Percentiles rank a stretch among this genome's conserved stretches.
phyloP scores from a whole-genome alignment of 2,113 vertebrate genomes.

The Pseudolaguvia tuberculata region DNA sequence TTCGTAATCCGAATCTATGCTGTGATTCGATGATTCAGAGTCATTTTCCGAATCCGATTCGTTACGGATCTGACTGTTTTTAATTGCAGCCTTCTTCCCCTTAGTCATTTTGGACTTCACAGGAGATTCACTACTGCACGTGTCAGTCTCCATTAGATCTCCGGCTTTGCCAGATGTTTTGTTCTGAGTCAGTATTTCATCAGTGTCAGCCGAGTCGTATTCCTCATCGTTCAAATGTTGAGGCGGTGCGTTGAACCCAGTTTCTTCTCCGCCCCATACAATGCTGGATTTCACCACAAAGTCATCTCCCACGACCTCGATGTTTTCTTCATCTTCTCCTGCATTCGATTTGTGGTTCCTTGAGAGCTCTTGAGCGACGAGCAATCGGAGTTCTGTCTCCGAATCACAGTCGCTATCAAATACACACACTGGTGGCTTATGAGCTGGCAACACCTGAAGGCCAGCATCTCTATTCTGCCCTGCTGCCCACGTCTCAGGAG shows the following conservation, averaged over 20 bases:
- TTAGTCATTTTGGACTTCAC: background rate
- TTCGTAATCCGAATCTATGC: constrained; percentile 73
- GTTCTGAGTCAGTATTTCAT: constrained; percentile 78
- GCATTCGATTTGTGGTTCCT: constrained; percentile 36
- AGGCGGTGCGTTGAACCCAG: constrained; percentile 16
- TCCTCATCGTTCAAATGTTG: constrained; percentile 51
- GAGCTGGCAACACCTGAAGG: background rate
- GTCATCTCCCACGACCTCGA: constrained; percentile 79
- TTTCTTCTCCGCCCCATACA: constrained; percentile 46
- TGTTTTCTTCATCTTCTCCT: constrained; percentile 55
- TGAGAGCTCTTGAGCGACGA: constrained; percentile 59
- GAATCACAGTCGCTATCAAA: constrained; percentile 68
- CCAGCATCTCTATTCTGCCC: background rate
- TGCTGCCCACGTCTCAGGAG: background rate
- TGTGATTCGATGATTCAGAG: constrained; percentile 41
- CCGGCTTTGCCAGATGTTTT: constrained; percentile 50
- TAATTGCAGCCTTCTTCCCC: background rate
- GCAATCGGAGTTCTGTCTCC: constrained; percentile 72
- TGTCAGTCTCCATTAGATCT: background rate
- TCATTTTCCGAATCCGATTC: background rate
- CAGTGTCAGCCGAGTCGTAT: constrained; percentile 83
- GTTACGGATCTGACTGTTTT: background rate
- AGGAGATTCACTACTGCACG: background rate
- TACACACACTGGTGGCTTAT: background rate
- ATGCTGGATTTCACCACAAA: constrained; percentile 64